phyloP scores from a whole-genome alignment of 2,113 vertebrate species.

The Pangasianodon gigas region DNA sequence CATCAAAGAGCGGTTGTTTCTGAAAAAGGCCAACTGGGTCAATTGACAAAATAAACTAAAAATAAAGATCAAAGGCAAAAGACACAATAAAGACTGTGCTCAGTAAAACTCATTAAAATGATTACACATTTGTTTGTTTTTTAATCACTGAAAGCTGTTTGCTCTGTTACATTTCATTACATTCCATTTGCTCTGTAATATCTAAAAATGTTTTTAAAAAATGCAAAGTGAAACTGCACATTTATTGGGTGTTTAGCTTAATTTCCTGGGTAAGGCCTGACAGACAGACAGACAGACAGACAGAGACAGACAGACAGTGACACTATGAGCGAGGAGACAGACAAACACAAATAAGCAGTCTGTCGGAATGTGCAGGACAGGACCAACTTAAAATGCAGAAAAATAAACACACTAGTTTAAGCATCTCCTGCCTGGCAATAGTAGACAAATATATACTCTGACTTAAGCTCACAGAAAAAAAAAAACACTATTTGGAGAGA shows the following conservation, averaged over 20 bases:
- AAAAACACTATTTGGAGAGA: not conserved
- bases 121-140: conserved; percentile 5
- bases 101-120: conserved; percentile 25
- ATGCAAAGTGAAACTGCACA: conserved; percentile 45
- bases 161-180: conserved; percentile 9
- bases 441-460: conserved; percentile 12
- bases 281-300: conserved; percentile 29
- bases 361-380: conserved; percentile 74
- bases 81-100: not conserved
- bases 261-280: conserved; percentile 54
- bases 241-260: conserved; percentile 62
- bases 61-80: conserved; percentile 24
- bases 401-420: conserved; percentile 47
- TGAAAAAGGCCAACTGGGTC: conserved; percentile 43
- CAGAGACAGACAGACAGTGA: conserved; percentile 41
- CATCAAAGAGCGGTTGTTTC: conserved; percentile 56
- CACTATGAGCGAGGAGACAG: conserved; percentile 43
- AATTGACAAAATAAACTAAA: conserved; percentile 18
- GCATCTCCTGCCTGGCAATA: conserved; percentile 61
- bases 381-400: conserved; percentile 50
- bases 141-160: not conserved
- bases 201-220: conserved; percentile 16
- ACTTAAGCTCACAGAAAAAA: not conserved
- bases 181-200: conserved; percentile 16
- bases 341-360: conserved; percentile 56